Percentiles rank a stretch among this genome's conserved stretches.
Evolutionary conservation across 2,888 invertebrate species (phyloP).

Genomic region (Geophilus truncorum): DNA sequence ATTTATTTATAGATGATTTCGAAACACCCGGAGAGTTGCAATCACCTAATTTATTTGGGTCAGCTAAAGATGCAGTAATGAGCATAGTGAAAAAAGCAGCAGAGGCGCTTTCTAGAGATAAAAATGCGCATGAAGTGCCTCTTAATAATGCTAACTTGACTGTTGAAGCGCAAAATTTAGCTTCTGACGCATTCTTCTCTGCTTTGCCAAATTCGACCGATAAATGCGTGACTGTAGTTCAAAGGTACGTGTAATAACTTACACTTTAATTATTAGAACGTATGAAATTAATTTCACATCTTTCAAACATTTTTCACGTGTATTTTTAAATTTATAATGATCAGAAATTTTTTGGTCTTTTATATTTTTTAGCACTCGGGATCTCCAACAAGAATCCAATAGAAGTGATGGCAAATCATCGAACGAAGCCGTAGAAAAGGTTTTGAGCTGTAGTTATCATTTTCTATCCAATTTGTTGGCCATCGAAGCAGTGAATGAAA

Average conservation of each 20-base stretch:
- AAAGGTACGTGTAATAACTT: neutral
- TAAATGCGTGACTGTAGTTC: neutral
- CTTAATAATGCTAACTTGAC: neutral
- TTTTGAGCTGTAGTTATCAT: slow-evolving; percentile 4
- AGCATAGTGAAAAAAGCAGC: slow-evolving; percentile 89
- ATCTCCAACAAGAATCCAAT: neutral
- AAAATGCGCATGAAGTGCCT: slow-evolving; percentile 29
- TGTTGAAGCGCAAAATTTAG: neutral
- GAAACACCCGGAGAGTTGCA: slow-evolving; percentile 45
- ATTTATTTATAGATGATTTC: slow-evolving; percentile 43
- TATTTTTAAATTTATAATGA: no score
- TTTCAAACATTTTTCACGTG: no score
- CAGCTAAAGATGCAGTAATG: slow-evolving; percentile 83
- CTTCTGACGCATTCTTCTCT: neutral
- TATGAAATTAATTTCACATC: no score
- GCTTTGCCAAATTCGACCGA: neutral
- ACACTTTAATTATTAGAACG: no score
- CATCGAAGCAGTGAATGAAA: neutral
- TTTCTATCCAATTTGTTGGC: neutral
- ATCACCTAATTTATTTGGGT: slow-evolving; percentile 56
- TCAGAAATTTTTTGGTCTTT: no score
- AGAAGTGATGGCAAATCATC: no score
- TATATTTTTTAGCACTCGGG: neutral
- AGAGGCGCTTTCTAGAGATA: slow-evolving; percentile 67
- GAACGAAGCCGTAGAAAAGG: neutral